Evolutionary conservation across 2,797 vertebrate species (phyloP), one percentile per base, ranked within the genome.

Genomic region (Apogon talboti): DNA sequence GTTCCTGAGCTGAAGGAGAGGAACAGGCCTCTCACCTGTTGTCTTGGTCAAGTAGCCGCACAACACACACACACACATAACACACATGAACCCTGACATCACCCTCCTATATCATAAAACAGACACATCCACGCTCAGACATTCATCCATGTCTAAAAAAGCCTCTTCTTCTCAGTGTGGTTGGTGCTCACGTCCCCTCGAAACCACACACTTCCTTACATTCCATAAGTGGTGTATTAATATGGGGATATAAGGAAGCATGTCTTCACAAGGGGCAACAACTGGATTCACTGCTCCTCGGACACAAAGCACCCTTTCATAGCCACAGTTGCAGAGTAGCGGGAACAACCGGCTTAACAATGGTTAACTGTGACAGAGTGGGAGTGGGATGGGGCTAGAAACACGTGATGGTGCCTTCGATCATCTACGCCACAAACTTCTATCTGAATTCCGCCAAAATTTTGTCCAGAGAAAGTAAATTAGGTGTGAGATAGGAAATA

Each of bases 151-250:
- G n/a, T 21, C 46, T 41, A 11, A 43, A 69, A 48, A 18, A n/a
- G 60, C 40, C 7, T 68, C 41, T 24, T 63, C 41, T 52, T 66
- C 52, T 30, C 55, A 7, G 28, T 28, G 52, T 0, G 21, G 59
- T 60, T 8, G 88, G 56, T 8, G 92, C 68, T 76, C 48, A 44
- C 47, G 66, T 89, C 95, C 92, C 89, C 92, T 87, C 92, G 94
- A 95, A 95, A 96, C 97, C 97, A 99, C 97, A 99, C 97, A 99
- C 97, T 99, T 99, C 97, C 96, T 99, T 98, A 99, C 97, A 99
- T 99, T 99, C 97, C 97, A 99, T 99, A 99, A 95, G 91, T 92
- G 89, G 86, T 86, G 94, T 93, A 95, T 95, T 94, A 95, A 93
- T 99, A 99, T 98, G 97, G 95, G 94, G 92, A 98, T 98, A 98